phyloP scores from a whole-genome alignment of 2,113 vertebrate species.

The Malurus alboscapulatus region DNA sequence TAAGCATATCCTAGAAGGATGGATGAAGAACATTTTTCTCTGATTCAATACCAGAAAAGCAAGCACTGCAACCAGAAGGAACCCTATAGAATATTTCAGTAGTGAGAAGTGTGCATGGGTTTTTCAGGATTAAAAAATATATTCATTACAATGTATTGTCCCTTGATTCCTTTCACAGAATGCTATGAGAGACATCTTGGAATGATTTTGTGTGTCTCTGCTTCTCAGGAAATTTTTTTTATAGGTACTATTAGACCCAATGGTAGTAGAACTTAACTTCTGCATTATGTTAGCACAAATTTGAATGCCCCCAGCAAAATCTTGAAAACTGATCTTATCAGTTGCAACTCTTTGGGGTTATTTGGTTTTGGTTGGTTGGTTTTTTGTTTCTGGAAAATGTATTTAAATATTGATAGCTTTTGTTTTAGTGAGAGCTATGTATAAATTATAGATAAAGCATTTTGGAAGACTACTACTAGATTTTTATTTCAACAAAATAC shows the following conservation, averaged over 20 bases:
- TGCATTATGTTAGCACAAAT: neutral
- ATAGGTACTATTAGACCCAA: neutral
- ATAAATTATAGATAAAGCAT: neutral
- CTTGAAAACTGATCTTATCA: neutral
- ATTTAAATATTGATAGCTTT: neutral
- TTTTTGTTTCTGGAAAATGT: neutral
- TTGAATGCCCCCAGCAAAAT: neutral
- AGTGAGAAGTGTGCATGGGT: neutral
- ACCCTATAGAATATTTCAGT: neutral
- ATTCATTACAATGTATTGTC: neutral
- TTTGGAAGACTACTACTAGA: neutral
- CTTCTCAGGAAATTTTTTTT: neutral
- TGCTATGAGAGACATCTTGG: neutral
- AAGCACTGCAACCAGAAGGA: neutral
- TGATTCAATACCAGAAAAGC: neutral
- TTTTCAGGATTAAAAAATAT: neutral
- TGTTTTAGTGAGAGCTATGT: neutral
- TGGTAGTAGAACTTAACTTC: neutral
- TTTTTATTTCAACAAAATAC: neutral
- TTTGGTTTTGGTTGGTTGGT: rapidly evolving
- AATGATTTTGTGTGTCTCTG: neutral
- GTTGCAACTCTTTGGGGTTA: neutral
- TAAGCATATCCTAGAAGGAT: neutral
- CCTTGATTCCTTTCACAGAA: neutral
- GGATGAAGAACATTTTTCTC: neutral